phyloP scores from a whole-genome alignment of 1,140 invertebrate genomes.

The Camponotus pennsylvanicus region DNA sequence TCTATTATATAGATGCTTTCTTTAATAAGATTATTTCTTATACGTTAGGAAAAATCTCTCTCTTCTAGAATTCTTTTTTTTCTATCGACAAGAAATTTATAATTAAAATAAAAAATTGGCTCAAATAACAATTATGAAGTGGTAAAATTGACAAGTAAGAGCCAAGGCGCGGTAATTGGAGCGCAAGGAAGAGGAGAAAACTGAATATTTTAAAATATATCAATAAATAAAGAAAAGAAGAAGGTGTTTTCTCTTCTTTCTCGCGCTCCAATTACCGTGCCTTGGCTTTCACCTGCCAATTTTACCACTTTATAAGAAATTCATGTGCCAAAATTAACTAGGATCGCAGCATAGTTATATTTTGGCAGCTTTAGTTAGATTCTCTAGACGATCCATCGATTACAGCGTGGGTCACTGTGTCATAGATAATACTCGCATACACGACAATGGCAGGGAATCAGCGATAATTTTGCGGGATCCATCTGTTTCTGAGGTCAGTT shows the following conservation, averaged over 20 bases:
- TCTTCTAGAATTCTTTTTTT: neutral
- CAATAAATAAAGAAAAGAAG: no score
- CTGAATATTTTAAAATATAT: no score
- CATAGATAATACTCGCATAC: constrained; percentile 37
- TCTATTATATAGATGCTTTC: neutral
- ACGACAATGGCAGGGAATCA: constrained; percentile 45
- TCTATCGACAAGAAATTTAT: neutral
- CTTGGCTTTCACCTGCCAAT: no score
- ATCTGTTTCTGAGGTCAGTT: constrained; percentile 62
- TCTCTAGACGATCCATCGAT: constrained; percentile 45
- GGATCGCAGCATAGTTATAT: neutral
- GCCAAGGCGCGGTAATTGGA: no score
- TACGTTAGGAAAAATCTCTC: neutral
- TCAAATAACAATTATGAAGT: no score
- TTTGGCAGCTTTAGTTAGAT: neutral
- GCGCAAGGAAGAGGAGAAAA: no score
- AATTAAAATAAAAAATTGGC: no score
- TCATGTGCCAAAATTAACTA: neutral
- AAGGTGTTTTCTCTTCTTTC: no score
- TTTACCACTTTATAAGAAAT: no score
- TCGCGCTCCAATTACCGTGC: no score
- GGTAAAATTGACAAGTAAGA: no score
- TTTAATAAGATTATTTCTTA: neutral
- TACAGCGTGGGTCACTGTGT: constrained; percentile 30
- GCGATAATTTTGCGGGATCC: constrained; percentile 55